A percentile compares a stretch with the other conserved stretches of the same genome.
These are phyloP conservation scores for Champsocephalus esox DNA, from an alignment of 2,797 vertebrate genomes.

Conservation along the genomic window DNA sequence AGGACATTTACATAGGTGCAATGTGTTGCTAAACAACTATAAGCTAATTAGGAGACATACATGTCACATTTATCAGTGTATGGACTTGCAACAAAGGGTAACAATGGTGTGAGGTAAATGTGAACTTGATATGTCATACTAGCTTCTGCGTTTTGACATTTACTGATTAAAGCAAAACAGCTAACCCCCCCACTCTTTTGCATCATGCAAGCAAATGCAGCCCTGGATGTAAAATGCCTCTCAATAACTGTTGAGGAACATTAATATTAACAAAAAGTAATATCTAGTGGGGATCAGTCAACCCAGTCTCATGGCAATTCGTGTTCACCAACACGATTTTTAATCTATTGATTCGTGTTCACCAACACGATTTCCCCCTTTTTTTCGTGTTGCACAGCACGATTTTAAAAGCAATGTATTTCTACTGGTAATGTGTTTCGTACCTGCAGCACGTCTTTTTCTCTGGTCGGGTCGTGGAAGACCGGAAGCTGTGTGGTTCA, in stretches of 20 bases:
- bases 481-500: too few relatives aligned
- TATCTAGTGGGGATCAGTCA: background rate
- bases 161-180: background rate
- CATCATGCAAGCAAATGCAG: background rate
- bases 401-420: too few relatives aligned
- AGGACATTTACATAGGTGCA: background rate
- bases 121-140: background rate
- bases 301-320: too few relatives aligned
- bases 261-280: background rate
- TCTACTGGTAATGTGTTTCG: too few relatives aligned
- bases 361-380: too few relatives aligned
- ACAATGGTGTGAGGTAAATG: background rate
- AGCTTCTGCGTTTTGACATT: background rate
- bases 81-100: background rate
- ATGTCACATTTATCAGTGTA: background rate
- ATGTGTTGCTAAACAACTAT: background rate
- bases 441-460: too few relatives aligned
- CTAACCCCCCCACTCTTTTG: background rate
- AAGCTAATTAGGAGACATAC: too few relatives aligned
- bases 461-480: too few relatives aligned
- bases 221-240: background rate
- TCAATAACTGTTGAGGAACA: background rate
- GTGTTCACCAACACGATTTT: too few relatives aligned
- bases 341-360: too few relatives aligned
- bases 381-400: too few relatives aligned